Conservation (phyloP, 2,113 vertebrate species). For the Stercorarius parasiticus region DNA sequence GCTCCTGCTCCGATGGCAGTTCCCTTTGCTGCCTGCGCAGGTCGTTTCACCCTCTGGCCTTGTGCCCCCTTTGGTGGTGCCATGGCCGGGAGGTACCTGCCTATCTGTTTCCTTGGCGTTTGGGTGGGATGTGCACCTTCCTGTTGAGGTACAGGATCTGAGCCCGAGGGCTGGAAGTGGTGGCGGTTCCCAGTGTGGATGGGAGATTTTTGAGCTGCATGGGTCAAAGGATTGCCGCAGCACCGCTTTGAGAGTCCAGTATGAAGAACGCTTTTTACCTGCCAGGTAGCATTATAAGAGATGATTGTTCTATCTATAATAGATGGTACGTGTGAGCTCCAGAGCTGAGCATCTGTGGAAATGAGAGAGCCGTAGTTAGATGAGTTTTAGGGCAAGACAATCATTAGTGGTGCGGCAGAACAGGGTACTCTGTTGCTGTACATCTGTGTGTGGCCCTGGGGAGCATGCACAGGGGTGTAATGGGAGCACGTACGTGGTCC, state of each 20-base stretch:
- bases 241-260: neutral
- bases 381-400: neutral
- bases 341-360: neutral
- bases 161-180: neutral
- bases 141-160: neutral
- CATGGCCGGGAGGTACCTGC: neutral
- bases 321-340: neutral
- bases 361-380: neutral
- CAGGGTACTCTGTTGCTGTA: neutral
- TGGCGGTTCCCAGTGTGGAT: neutral
- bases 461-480: accelerated
- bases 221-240: neutral
- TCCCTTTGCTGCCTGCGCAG: neutral
- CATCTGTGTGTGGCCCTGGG: neutral
- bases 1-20: neutral
- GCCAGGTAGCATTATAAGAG: neutral
- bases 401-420: neutral
- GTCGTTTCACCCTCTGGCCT: neutral
- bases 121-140: neutral
- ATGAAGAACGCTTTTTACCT: neutral
- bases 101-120: neutral
- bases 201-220: neutral
- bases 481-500: neutral
- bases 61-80: neutral
- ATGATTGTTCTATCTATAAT: too few relatives aligned